Conservation (phyloP, 1,140 invertebrate genomes). For the Drosophila varians region DNA sequence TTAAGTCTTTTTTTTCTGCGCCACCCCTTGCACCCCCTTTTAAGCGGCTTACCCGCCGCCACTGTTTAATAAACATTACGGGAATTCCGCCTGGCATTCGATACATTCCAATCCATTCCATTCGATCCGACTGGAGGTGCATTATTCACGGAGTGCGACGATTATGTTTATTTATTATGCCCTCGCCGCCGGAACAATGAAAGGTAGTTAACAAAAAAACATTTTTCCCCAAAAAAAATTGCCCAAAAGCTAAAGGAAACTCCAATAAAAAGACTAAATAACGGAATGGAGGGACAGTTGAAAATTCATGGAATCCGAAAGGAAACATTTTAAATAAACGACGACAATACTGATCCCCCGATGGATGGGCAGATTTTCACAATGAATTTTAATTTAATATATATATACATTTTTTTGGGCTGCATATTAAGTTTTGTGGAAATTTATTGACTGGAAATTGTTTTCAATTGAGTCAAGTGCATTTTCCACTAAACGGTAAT, state of each 20-base stretch:
- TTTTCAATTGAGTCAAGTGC: not conserved
- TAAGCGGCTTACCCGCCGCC: constrained; percentile 52
- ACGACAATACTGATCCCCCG: constrained; percentile 7
- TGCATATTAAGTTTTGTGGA: not conserved
- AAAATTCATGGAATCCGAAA: not conserved
- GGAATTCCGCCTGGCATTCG: constrained; percentile 18
- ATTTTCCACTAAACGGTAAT: not conserved
- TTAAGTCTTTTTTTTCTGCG: no score
- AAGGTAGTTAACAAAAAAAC: constrained; percentile 30
- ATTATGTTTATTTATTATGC: constrained; percentile 48
- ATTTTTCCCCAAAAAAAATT: not conserved
- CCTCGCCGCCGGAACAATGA: constrained; percentile 24
- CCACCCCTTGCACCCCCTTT: constrained; percentile 2
- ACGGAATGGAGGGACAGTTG: not conserved
- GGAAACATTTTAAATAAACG: constrained; percentile 1
- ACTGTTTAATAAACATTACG: constrained; percentile 52
- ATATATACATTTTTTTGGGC: not conserved
- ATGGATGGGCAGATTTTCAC: constrained; percentile 10
- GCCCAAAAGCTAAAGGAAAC: not conserved
- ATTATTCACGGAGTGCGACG: constrained; percentile 29
- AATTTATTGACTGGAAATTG: constrained; percentile 11
- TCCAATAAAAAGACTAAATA: constrained; percentile 1
- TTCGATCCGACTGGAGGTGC: constrained; percentile 3
- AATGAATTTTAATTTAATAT: constrained; percentile 22
- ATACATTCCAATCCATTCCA: constrained; percentile 7